Evolutionary conservation across 2,113 vertebrate genomes (phyloP), one percentile per base, ranked within the genome.

Genomic region (Orthonyx spaldingii): DNA sequence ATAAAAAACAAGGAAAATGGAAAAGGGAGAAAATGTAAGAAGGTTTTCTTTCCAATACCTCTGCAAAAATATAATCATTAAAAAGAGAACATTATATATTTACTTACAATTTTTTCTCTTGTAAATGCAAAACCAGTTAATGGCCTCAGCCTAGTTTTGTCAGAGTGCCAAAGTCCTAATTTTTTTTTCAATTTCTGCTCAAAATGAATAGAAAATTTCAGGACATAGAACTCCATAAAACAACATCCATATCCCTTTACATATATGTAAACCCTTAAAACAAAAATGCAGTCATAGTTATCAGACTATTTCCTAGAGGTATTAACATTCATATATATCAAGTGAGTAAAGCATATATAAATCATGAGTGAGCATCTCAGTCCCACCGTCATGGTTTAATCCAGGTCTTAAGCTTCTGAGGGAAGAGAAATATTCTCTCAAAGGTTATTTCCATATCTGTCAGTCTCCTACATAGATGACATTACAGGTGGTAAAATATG

Each of bases 401-500:
- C 64, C 47, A 75, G 52, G 57, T 90, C 46, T 92, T 84, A 87
- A 81, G 23, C n/a, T 94, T 93, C 63, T 72, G 59, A 72, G 59
- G 42, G 41, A 69, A 46, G 23, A 86, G 50, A 65, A 84, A 68
- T 69, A 81, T 27, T 60, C 41, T 94, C 44, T 81, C 70, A 75
- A 81, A 91, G n/a, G 47, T 87, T 91, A 89, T 93, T 93, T 91
- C 77, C 37, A 1, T 90, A 71, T 88, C 68, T 87, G 57, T 85
- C 84, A 89, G 41, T 90, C 66, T 39, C 23, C 37, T 78, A 24
- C 13, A 42, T 5, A 46, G 42, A 61, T 37, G 63, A 61, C 28
- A 37, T 68, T 76, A 76, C 10, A 64, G 28, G 53, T 82, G 49
- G 49, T 49, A 84, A 85, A 85, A 80, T 41, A 65, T 15, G 22